Percentiles rank a stretch among this genome's conserved stretches.
These are phyloP conservation scores for Pocillopora verrucosa DNA, from an alignment of 64 coral and sea anemone genomes.

Conservation along the genomic window DNA sequence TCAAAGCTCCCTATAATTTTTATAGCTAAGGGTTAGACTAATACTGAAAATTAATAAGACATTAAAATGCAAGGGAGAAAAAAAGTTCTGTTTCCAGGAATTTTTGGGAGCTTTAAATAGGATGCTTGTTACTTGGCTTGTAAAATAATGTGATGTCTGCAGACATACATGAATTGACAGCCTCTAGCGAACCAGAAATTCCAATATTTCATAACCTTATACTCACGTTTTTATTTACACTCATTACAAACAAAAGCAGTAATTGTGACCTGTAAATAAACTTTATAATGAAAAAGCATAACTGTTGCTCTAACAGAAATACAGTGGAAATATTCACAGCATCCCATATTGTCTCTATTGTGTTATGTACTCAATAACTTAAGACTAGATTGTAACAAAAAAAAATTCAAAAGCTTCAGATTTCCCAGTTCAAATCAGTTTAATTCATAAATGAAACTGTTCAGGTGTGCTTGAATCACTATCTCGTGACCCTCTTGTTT, in stretches of 20 bases:
- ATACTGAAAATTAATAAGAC: no score
- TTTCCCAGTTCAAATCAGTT: not conserved
- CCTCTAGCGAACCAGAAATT: not conserved
- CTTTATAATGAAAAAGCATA: not conserved
- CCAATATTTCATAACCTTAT: not conserved
- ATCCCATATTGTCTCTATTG: not conserved
- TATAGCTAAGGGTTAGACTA: no score
- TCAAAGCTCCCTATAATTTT: no score
- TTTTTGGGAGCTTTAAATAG: no score
- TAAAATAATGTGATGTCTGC: no score
- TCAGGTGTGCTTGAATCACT: not conserved
- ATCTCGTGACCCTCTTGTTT: conserved; percentile 34
- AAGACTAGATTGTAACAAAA: not conserved
- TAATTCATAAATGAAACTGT: not conserved
- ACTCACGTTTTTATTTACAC: conserved; percentile 25
- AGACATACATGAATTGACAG: no score
- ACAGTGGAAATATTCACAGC: conserved; percentile 22
- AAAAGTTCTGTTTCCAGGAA: no score
- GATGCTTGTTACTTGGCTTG: no score
- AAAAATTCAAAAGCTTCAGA: not conserved
- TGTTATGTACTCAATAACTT: not conserved
- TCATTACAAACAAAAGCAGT: conserved; percentile 29
- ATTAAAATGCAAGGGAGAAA: no score
- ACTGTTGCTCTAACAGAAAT: not conserved
- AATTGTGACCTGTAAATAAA: not conserved